Evolutionary conservation across 2,888 invertebrate species (phyloP), one percentile per base, ranked within the genome.

Genomic region (Chrysolina americana): DNA sequence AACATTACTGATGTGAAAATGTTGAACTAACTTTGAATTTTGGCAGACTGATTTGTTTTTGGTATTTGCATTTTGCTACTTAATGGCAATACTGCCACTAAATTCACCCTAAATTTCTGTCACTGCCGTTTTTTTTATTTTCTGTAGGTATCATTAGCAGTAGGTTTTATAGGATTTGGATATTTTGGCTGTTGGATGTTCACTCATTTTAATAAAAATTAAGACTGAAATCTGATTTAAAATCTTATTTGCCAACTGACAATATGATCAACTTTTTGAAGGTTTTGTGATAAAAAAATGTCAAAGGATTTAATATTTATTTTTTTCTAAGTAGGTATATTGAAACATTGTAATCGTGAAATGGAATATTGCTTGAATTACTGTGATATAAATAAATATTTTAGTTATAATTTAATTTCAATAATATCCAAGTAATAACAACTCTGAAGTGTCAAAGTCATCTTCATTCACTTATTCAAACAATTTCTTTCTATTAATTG

Each of bases 331-430:
- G 21, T 65, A 65, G 47, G 65, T 65, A 47, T 65, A 47, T 65
- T 41, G 21, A 65, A 73, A 70, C 73, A 73, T 73, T 70, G 65
- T 74, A 72, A 74, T 68, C 66, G 70, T 71, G 71, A 73, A 73
- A 71, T 74, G 68, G 70, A 73, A 74, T 74, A 78, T 74, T 76
- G 78, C 79, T 77, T 79, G 75, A 74, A 79, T 77, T 78, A 78
- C 79, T 79, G 79, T 79, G 79, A 79, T 79, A 79, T 79, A 75
- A 77, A 78, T 77, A 78, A 77, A 78, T 77, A 78, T 77, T 68
- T 74, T 74, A 74, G 74, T 75, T 76, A 68, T 69, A 72, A 69
- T 76, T 70, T 69, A 72, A 69, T 71, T 74, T 68, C 73, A 69
- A 70, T 41, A 68, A 74, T 64, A 64, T 50, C 64, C 53, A 62